Evolutionary conservation across 2,797 vertebrate genomes (phyloP).

Genomic region (Mionectes olivaceus): DNA sequence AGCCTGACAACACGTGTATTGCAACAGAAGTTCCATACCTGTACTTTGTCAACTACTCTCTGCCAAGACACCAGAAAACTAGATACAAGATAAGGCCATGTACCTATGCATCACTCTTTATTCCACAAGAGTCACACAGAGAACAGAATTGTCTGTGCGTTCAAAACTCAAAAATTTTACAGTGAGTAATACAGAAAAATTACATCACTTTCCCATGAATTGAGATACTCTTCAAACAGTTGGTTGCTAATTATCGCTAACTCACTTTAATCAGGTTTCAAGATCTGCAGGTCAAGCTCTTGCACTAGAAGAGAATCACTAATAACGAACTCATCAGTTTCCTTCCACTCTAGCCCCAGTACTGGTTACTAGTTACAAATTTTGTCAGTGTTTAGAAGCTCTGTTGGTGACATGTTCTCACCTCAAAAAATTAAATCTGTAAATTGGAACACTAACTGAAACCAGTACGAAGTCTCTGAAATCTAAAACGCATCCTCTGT

Average conservation of each 20-base stretch:
- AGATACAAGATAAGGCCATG: conserved; percentile 9
- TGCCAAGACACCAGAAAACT: conserved; percentile 38
- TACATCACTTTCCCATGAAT: neutral
- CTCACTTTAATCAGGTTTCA: neutral
- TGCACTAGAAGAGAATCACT: neutral
- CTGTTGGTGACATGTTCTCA: neutral
- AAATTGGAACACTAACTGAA: neutral
- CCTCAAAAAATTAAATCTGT: neutral
- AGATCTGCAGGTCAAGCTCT: neutral
- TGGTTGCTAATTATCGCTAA: neutral
- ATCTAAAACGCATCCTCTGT: neutral
- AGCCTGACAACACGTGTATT: neutral
- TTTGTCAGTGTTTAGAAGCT: neutral
- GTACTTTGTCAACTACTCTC: neutral
- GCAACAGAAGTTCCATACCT: neutral
- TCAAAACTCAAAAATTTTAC: neutral
- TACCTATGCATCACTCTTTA: neutral
- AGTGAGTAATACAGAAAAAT: neutral
- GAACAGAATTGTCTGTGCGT: neutral
- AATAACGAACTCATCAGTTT: neutral
- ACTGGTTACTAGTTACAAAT: neutral
- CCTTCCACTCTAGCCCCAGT: neutral
- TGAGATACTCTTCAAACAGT: neutral
- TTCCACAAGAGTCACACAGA: neutral
- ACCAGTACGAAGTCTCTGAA: neutral